Evolutionary conservation across 2,888 invertebrate species (phyloP).

Genomic region (Conistra vaccinii): DNA sequence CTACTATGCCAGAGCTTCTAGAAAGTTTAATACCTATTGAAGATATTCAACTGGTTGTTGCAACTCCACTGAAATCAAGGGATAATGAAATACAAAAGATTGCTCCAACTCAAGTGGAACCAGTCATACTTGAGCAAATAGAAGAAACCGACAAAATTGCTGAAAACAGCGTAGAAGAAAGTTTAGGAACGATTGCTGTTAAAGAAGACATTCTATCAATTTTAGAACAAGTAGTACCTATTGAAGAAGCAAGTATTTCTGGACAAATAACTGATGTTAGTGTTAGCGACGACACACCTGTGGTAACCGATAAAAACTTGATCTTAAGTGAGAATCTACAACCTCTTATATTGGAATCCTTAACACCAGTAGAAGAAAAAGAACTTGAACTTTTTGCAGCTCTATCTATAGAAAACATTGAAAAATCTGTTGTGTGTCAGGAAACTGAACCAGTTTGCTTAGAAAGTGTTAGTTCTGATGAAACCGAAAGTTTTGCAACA

Average conservation of each 20-base stretch:
- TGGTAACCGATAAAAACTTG: background rate
- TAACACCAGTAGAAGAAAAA: constrained; percentile 25
- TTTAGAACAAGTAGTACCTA: constrained; percentile 20
- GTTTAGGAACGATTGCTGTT: constrained; percentile 5
- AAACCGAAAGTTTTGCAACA: constrained; percentile 5
- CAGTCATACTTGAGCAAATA: constrained; percentile 8
- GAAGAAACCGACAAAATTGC: constrained; percentile 12
- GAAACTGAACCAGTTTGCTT: constrained; percentile 6
- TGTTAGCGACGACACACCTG: background rate
- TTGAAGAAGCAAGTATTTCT: background rate
- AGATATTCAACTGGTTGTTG: background rate
- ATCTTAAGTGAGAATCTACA: constrained; percentile 21
- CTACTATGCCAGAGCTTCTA: constrained; percentile 1
- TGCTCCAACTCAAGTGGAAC: constrained; percentile 7
- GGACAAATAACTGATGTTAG: background rate
- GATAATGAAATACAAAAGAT: background rate
- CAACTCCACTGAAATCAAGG: background rate
- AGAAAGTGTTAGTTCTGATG: constrained; percentile 32
- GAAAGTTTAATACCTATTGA: constrained; percentile 10
- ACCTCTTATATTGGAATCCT: constrained; percentile 35
- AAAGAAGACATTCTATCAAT: constrained; percentile 10
- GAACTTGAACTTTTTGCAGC: background rate
- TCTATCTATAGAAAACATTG: constrained; percentile 22
- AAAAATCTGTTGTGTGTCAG: constrained; percentile 15
- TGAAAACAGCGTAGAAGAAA: background rate